These are phyloP conservation scores for Aphrophora alni DNA, from an alignment of 2,888 invertebrate genomes.

Conservation along the genomic window DNA sequence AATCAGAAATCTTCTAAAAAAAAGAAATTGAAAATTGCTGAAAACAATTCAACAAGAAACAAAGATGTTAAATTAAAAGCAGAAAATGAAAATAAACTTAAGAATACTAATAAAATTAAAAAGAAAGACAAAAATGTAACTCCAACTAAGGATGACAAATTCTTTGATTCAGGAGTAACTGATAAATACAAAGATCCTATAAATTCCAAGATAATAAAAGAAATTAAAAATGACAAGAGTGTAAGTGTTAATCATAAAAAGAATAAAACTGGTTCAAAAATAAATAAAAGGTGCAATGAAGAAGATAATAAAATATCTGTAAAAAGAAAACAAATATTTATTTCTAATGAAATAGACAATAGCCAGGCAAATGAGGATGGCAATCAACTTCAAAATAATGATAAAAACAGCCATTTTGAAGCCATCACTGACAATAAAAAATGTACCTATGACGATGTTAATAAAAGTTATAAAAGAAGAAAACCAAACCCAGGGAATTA, in stretches of 20 bases:
- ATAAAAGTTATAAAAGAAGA: slow-evolving; percentile 36
- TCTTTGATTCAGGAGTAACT: background rate
- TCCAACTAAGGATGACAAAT: background rate
- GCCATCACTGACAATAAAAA: no score
- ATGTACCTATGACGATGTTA: background rate
- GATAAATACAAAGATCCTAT: background rate
- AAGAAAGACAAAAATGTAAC: slow-evolving; percentile 22
- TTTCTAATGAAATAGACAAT: background rate
- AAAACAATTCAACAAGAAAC: slow-evolving; percentile 28
- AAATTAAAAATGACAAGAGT: slow-evolving; percentile 21
- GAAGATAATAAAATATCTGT: background rate
- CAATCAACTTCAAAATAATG: background rate
- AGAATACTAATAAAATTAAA: slow-evolving; percentile 28
- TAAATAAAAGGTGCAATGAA: background rate
- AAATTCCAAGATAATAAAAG: slow-evolving; percentile 29
- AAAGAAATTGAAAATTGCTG: slow-evolving; percentile 17
- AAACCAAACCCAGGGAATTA: slow-evolving; percentile 49
- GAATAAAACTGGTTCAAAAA: background rate
- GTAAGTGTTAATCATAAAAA: slow-evolving; percentile 21
- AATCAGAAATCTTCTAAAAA: slow-evolving; percentile 28
- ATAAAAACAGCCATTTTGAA: no score
- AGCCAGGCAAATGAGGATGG: background rate
- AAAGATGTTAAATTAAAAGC: slow-evolving; percentile 35
- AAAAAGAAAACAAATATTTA: background rate
- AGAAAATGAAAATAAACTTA: slow-evolving; percentile 24